Conservation (phyloP, 1,140 invertebrate genomes). For the Monomorium pharaonis region DNA sequence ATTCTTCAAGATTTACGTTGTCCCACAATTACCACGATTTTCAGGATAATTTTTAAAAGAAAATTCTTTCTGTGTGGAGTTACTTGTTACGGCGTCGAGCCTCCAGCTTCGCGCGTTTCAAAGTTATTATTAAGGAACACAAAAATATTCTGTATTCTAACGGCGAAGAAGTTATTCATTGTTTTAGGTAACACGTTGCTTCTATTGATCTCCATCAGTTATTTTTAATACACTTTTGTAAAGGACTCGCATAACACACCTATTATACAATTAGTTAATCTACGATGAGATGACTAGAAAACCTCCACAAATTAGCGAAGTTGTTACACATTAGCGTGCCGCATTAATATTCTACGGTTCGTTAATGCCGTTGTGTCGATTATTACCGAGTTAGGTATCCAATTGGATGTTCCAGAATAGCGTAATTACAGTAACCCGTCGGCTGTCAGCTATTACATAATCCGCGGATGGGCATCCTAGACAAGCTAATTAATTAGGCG, state of each 20-base stretch:
- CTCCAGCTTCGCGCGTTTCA: too few relatives aligned
- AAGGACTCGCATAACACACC: neutral
- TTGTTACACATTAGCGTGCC: conserved; percentile 64
- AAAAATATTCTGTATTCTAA: neutral
- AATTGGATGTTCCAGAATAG: conserved; percentile 76
- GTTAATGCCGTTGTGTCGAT: conserved; percentile 77
- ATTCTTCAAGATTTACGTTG: too few relatives aligned
- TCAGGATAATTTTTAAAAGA: too few relatives aligned
- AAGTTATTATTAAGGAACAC: neutral
- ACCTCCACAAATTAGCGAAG: neutral
- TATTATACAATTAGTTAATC: neutral
- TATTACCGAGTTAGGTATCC: conserved; percentile 76
- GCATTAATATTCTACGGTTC: conserved; percentile 74
- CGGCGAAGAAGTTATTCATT: neutral
- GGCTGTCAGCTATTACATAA: conserved; percentile 70
- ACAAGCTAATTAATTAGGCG: conserved; percentile 66
- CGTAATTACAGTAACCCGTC: conserved; percentile 73
- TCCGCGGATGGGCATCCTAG: conserved; percentile 57
- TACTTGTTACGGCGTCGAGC: too few relatives aligned
- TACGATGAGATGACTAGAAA: conserved; percentile 8
- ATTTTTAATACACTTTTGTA: neutral
- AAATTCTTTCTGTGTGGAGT: too few relatives aligned
- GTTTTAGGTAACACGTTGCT: neutral
- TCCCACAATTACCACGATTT: too few relatives aligned
- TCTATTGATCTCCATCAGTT: neutral